A percentile compares a stretch with the other conserved stretches of the same genome.
phyloP scores from a whole-genome alignment of 2,888 invertebrate species.

The Pollenia amentaria region DNA sequence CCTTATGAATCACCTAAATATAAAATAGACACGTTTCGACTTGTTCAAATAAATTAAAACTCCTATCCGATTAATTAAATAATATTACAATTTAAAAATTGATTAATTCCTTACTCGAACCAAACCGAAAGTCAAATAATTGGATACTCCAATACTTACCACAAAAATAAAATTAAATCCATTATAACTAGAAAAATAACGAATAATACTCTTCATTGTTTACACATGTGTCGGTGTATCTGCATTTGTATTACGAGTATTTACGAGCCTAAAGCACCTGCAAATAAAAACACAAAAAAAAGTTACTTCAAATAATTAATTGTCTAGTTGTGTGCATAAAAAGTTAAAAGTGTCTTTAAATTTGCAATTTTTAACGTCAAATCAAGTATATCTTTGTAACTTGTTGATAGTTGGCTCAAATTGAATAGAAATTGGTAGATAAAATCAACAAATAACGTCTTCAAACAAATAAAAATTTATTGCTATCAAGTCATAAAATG shows the following conservation, averaged over 20 bases:
- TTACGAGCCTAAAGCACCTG: conserved; percentile 74
- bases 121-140: no score
- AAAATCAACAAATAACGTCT: not conserved
- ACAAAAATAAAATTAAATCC: conserved; percentile 80
- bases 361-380: not conserved
- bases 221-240: conserved; percentile 72
- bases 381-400: not conserved
- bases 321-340: not conserved
- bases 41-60: no score
- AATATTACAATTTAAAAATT: no score
- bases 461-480: conserved; percentile 13
- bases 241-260: conserved; percentile 68
- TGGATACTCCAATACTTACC: no score
- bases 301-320: conserved; percentile 7
- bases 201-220: conserved; percentile 81
- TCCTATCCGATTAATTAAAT: no score
- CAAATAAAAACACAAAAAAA: conserved; percentile 60
- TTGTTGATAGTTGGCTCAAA: not conserved
- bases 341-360: not conserved
- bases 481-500: conserved; percentile 25
- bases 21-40: no score
- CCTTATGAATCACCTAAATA: no score
- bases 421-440: conserved; percentile 13
- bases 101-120: no score
- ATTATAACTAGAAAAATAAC: conserved; percentile 80